Conservation (phyloP, 2,797 vertebrate genomes). For the Octomys mimax region DNA sequence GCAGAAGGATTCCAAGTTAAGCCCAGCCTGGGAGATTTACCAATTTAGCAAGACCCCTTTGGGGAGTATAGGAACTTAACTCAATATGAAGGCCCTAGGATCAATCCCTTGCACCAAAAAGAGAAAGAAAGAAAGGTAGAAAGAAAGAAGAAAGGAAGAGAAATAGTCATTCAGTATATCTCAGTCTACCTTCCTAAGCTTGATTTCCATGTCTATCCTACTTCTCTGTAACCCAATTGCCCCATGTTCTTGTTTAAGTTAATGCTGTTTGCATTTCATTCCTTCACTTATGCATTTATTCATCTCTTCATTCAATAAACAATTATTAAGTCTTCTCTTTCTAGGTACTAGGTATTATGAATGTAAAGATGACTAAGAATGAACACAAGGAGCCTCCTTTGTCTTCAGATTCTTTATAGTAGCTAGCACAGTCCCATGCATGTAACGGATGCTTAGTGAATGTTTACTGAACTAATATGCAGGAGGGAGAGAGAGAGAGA, state of each 20-base stretch:
- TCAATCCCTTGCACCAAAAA: neutral
- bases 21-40: neutral
- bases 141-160: neutral
- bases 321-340: neutral
- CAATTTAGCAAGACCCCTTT: neutral
- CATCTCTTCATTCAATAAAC: slow-evolving; percentile 9
- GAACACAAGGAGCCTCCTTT: neutral
- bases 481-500: neutral
- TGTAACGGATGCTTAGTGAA: slow-evolving; percentile 10
- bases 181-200: slow-evolving; percentile 27
- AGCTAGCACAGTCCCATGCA: neutral
- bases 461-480: slow-evolving; percentile 8
- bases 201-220: neutral
- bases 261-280: slow-evolving; percentile 62
- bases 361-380: slow-evolving; percentile 10
- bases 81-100: neutral
- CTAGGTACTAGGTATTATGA: neutral
- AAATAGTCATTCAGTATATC: neutral
- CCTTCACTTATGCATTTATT: neutral
- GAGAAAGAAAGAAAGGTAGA: neutral
- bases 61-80: neutral
- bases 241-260: slow-evolving; percentile 13
- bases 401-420: slow-evolving; percentile 21
- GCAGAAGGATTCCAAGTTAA: neutral
- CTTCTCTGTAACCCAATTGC: neutral